Evolutionary conservation across 2,113 vertebrate genomes (phyloP), one percentile per base, ranked within the genome.

Genomic region (Miniopterus natalensis): DNA sequence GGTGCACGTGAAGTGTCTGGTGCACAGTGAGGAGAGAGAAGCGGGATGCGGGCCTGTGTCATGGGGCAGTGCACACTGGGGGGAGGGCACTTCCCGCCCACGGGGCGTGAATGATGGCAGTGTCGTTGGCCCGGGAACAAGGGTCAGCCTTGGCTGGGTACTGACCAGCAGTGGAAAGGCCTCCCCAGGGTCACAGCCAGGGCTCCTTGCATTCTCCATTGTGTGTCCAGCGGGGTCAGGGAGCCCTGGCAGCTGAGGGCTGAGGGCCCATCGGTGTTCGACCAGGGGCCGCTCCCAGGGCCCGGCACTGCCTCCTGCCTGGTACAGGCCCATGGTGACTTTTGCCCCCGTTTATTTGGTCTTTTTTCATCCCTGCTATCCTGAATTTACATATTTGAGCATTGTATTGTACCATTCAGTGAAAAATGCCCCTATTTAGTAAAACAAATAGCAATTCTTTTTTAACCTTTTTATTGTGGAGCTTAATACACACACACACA

Each of bases 1-100:
- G 9, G 1, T 6, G 2, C 36, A 6, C 0, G 0, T 2, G 4
- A 12, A 11, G 11, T 6, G 23, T 11, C 13, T 11, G 5, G 27
- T 11, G 13, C 6, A 18, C 3, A 36, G 55, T 1, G 10, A 12
- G n/a, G 1, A 4, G 21, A 59, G 23, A 6, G 14, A 1, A 23
- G 36, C 2, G 45, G 29, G 51, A n/a, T 5, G 13, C 9, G 2
- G 14, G 40, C 6, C 31, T 15, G 25, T 2, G 1, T 2, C 5
- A 14, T 4, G 5, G 20, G 40, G 29, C 8, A 1, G 31, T 1
- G 59, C 27, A 7, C 47, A 5, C 4, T 14, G 5, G 49, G 55
- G 45, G 8, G 2, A 1, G 0, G 12, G 15, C 12, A 12, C 4
- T 3, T 42, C 31, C 68, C 7, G 5, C 4, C 45, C 27, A 3